phyloP scores from a whole-genome alignment of 2,113 vertebrate species.

The Hippocampus comes region DNA sequence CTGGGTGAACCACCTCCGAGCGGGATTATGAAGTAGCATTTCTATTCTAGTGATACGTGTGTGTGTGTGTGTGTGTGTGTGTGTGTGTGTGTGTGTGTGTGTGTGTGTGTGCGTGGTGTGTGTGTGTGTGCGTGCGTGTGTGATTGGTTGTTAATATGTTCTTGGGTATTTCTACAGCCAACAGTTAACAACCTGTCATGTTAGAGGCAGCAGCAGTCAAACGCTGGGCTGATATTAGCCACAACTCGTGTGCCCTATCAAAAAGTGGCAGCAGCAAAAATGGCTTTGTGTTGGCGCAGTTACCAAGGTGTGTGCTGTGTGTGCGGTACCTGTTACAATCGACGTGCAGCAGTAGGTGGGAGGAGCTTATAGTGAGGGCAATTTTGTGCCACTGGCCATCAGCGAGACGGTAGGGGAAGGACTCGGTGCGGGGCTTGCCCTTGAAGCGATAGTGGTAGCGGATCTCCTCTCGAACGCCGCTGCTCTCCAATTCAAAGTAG shows the following conservation, averaged over 20 bases:
- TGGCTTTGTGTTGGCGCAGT: background rate
- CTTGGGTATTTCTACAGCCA: conserved; percentile 18
- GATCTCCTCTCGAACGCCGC: conserved; percentile 87
- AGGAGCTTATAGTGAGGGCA: conserved; percentile 83
- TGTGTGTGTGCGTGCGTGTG: background rate
- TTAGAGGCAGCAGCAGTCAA: conserved; percentile 26
- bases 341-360: conserved; percentile 84
- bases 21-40: conserved; percentile 11
- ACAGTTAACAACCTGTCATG: conserved; percentile 34
- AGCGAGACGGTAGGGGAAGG: conserved; percentile 89
- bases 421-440: conserved; percentile 83
- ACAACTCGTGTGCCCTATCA: conserved; percentile 44
- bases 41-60: background rate
- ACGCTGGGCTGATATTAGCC: conserved; percentile 45
- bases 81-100: background rate
- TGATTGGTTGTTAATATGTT: conserved; percentile 29
- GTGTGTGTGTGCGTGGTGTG: background rate
- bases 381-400: conserved; percentile 92
- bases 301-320: background rate
- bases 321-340: conserved; percentile 88
- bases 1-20: conserved; percentile 1
- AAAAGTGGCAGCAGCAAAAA: conserved; percentile 26
- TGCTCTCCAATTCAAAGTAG: conserved; percentile 96
- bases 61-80: background rate
- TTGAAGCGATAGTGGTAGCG: conserved; percentile 86